Percentiles rank a stretch among this genome's conserved stretches.
Conservation (phyloP, 2,797 vertebrate genomes). For the Pipistrellus nathusii region DNA sequence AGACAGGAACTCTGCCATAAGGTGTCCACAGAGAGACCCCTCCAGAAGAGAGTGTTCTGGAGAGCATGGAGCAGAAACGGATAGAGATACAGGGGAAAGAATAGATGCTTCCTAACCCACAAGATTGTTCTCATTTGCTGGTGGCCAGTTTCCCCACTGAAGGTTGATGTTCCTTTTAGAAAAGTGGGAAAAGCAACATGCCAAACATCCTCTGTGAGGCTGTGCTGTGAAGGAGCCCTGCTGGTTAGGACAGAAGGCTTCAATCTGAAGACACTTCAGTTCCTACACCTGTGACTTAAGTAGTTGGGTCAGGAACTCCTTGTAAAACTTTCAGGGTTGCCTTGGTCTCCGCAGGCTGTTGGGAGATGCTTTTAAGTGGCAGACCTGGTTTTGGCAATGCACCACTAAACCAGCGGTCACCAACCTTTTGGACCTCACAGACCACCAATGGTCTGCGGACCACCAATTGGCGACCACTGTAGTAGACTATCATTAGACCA, state of each 20-base stretch:
- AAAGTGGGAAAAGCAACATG: not conserved
- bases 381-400: not conserved
- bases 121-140: not conserved
- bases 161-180: not conserved
- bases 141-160: not conserved
- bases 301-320: fast-evolving
- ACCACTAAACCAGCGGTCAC: not conserved
- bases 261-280: not conserved
- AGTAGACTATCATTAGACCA: not conserved
- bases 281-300: not conserved
- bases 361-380: too few relatives aligned
- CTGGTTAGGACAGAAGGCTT: not conserved
- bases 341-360: not conserved
- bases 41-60: not conserved
- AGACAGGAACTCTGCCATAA: not conserved
- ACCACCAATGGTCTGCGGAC: too few relatives aligned
- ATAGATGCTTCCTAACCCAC: not conserved
- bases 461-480: too few relatives aligned
- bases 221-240: not conserved
- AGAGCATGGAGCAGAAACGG: not conserved
- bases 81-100: fast-evolving
- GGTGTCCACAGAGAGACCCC: fast-evolving
- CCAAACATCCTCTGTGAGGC: not conserved
- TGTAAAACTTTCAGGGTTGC: too few relatives aligned
- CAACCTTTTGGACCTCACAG: too few relatives aligned